Evolutionary conservation across 2,888 invertebrate species (phyloP).

Genomic region (Caenorhabditis sp.): DNA sequence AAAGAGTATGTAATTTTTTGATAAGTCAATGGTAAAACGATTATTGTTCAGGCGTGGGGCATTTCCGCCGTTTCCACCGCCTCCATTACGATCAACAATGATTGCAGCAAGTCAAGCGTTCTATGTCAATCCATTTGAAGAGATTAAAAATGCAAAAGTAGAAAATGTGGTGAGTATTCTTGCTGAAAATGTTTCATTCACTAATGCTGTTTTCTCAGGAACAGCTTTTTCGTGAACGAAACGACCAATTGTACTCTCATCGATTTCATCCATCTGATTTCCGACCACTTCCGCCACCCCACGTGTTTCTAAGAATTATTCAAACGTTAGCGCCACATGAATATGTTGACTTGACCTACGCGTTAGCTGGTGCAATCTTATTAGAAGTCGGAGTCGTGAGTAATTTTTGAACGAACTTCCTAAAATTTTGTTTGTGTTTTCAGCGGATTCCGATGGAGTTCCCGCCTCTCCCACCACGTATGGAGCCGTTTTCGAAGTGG

Average conservation of each 20-base stretch:
- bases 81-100: constrained; percentile 24
- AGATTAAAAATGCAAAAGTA: not conserved
- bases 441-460: constrained; percentile 15
- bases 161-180: not conserved
- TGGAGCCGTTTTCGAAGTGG: constrained; percentile 21
- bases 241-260: not conserved
- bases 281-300: constrained; percentile 28
- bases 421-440: not conserved
- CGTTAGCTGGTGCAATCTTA: constrained; percentile 27
- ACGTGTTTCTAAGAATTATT: constrained; percentile 30
- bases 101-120: constrained; percentile 27
- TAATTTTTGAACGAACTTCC: not conserved
- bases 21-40: not conserved
- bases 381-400: constrained; percentile 15
- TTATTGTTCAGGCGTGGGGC: constrained; percentile 5
- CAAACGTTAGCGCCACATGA: constrained; percentile 27
- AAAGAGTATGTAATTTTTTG: not conserved
- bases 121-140: constrained; percentile 23
- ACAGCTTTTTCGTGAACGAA: not conserved
- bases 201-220: not conserved
- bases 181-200: not conserved
- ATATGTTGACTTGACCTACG: constrained; percentile 34
- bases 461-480: constrained; percentile 32
- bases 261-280: constrained; percentile 31
- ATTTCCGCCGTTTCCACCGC: constrained; percentile 36